Percentiles rank a stretch among this genome's conserved stretches.
Evolutionary conservation across 2,797 vertebrate genomes (phyloP).

Genomic region (Pangasius macronema): DNA sequence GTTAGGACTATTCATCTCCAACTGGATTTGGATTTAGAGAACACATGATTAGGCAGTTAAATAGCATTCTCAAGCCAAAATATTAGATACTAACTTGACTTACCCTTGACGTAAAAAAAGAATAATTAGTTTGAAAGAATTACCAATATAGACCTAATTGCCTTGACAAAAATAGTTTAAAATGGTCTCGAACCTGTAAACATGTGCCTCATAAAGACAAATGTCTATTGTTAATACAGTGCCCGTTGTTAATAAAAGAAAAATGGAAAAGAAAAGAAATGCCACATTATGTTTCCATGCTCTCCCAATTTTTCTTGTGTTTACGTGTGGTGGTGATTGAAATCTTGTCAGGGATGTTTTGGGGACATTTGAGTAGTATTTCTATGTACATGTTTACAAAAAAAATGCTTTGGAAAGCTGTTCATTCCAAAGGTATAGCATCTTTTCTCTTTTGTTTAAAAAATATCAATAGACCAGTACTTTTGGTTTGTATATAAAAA

Average conservation of each 20-base stretch:
- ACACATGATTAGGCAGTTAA: background rate
- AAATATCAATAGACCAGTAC: too few relatives aligned
- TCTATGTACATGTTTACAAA: background rate
- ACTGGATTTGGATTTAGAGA: background rate
- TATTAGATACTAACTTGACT: background rate
- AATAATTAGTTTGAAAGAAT: background rate
- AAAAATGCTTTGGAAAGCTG: background rate
- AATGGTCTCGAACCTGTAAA: background rate
- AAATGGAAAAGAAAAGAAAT: background rate
- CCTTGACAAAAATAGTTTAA: background rate
- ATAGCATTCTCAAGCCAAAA: background rate
- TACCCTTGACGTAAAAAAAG: background rate
- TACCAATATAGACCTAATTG: background rate
- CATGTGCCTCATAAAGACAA: background rate
- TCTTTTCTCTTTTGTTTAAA: too few relatives aligned
- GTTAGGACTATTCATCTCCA: background rate
- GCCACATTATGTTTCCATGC: background rate
- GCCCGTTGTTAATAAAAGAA: background rate
- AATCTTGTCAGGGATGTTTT: background rate
- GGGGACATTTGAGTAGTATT: background rate
- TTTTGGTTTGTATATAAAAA: too few relatives aligned
- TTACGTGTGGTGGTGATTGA: background rate
- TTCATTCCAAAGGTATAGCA: too few relatives aligned
- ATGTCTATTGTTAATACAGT: background rate
- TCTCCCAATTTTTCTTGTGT: background rate